Conservation (phyloP, 2,113 vertebrate genomes). For the Notothenia coriiceps region DNA sequence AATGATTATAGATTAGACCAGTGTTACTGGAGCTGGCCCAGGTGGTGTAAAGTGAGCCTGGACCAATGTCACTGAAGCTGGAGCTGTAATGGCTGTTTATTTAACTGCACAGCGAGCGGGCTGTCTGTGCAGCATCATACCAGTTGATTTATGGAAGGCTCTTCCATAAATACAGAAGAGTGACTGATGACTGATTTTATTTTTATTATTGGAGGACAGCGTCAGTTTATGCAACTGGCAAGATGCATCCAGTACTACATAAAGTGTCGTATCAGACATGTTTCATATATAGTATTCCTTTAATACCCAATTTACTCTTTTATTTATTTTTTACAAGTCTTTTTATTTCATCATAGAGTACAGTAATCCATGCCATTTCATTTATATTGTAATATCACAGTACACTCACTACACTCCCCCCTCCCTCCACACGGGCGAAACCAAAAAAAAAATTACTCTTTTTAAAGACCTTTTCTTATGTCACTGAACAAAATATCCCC, state of each 20-base stretch:
- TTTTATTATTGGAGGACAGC: neutral
- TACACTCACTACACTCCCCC: too few species aligned
- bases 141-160: constrained; percentile 21
- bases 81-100: constrained; percentile 7
- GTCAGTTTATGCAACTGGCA: neutral
- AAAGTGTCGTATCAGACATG: neutral
- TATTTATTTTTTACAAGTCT: too few species aligned
- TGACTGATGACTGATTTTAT: neutral
- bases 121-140: constrained; percentile 4
- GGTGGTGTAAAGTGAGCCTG: constrained; percentile 29
- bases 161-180: neutral
- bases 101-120: constrained; percentile 9
- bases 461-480: neutral
- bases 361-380: too few species aligned
- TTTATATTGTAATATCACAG: too few species aligned
- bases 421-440: too few species aligned
- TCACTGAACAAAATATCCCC: neutral
- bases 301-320: neutral
- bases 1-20: constrained; percentile 69
- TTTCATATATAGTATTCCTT: neutral
- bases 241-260: neutral
- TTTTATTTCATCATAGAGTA: too few species aligned
- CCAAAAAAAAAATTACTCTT: neutral
- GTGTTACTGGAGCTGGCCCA: neutral
- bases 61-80: constrained; percentile 27